Evolutionary conservation across 2,888 invertebrate species (phyloP).

Genomic region (Ennomos fuscantarius): DNA sequence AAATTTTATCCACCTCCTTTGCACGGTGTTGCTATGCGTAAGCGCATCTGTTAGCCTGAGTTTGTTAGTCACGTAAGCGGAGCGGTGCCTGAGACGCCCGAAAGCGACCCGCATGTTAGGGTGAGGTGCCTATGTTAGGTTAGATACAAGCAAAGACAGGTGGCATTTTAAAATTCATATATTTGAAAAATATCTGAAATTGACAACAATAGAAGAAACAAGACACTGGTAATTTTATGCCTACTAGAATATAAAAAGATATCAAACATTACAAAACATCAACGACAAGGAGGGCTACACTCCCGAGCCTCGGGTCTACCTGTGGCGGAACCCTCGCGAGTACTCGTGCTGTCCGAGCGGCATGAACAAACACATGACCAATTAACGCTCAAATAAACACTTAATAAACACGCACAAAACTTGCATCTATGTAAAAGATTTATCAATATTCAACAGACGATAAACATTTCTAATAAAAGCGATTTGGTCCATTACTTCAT

Average conservation of each 20-base stretch:
- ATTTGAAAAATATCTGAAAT: conserved; percentile 67
- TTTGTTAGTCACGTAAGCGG: conserved; percentile 40
- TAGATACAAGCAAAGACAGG: conserved; percentile 66
- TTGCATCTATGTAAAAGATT: conserved; percentile 65
- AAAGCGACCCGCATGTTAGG: conserved; percentile 14
- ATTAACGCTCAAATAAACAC: conserved; percentile 62
- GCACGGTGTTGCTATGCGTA: not conserved
- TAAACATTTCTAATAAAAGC: conserved; percentile 62
- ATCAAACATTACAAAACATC: conserved; percentile 39
- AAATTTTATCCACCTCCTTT: conserved; percentile 38
- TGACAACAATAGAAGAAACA: conserved; percentile 64
- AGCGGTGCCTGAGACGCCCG: conserved; percentile 7
- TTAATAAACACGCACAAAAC: conserved; percentile 69
- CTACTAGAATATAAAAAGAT: conserved; percentile 64
- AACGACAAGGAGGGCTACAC: conserved; percentile 34
- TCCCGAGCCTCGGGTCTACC: conserved; percentile 58
- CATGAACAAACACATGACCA: conserved; percentile 69
- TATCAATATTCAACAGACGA: conserved; percentile 70
- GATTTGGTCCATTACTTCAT: conserved; percentile 56
- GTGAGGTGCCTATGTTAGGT: conserved; percentile 55
- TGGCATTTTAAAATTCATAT: conserved; percentile 63
- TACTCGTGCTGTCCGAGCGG: conserved; percentile 79
- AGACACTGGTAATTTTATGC: conserved; percentile 71
- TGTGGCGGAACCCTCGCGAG: conserved; percentile 78
- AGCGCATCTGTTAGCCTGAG: conserved; percentile 9